Base-by-base conservation (phyloP, 2,113 vertebrate species). In the Istiophorus platypterus region DNA sequence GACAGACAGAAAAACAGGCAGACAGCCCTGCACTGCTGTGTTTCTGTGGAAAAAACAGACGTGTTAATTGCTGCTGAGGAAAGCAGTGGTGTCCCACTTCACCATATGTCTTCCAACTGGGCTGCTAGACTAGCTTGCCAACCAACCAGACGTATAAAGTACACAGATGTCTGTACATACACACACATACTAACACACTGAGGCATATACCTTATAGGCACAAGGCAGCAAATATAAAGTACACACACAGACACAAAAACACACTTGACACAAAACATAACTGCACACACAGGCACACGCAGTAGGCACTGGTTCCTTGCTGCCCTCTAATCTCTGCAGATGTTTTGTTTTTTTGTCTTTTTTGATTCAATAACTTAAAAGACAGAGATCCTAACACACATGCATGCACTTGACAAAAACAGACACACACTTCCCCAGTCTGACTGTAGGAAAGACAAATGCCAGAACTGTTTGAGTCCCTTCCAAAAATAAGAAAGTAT, bases 41-140 rank as follows among this genome's bases (percentile, higher is more conserved):
- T 81, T 66, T 79, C 72, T 78, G 20, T 77, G 71, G 27, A 65
- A 75, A 78, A 89, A 81, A 73, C 76, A 89, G 82, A 91, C 72
- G 63, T 90, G 84, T 85, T 88, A 92, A 91, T 81, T 79, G 66
- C 68, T 80, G 83, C 80, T 80, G 82, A 82, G 68, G 81, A 88
- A 74, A 78, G 78, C 31, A 52, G 65, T 47, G 69, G 76, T 31
- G 31, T 84, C 68, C 72, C 15, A 12, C 67, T 79, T 68, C 2
- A 6, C 67, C 66, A 76, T 42, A 42, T 89, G 80, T 76, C 69
- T 41, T 63, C 66, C 79, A 81, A 74, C 42, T 81, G 69, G 26
- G 37, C 62, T 69, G 61, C 59, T 51, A 56, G 75, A 66, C 37
- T 58, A 64, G 37, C 54, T 57, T 62, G 58, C 72, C 26, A 42